These are phyloP conservation scores for Natator depressus DNA, from an alignment of 2,113 vertebrate genomes.

Conservation along the genomic window DNA sequence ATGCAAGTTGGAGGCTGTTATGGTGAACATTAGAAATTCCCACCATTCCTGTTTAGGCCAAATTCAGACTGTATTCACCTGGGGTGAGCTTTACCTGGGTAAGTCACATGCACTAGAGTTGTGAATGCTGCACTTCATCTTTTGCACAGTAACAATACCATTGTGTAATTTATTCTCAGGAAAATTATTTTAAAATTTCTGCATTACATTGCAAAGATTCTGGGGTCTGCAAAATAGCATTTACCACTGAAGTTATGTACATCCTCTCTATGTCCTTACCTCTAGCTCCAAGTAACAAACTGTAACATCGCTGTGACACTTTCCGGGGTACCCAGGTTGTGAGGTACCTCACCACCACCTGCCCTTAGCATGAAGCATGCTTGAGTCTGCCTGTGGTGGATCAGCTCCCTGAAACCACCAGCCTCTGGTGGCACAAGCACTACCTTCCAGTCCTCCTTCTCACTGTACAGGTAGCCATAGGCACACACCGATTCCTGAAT, in stretches of 20 bases:
- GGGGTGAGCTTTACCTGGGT: background rate
- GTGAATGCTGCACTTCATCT: background rate
- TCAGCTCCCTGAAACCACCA: background rate
- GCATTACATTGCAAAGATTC: background rate
- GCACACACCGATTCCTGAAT: background rate
- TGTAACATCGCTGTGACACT: background rate
- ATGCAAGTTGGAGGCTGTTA: background rate
- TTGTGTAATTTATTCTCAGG: background rate
- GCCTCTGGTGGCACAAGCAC: background rate
- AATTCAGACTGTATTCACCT: background rate
- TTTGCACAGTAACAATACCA: background rate
- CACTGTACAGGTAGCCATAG: background rate
- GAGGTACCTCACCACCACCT: background rate
- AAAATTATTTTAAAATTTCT: background rate
- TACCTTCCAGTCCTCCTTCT: background rate
- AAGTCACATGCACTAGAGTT: background rate
- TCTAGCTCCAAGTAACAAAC: background rate
- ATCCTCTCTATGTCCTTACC: background rate
- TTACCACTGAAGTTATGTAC: background rate
- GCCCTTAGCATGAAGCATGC: background rate
- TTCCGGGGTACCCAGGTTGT: background rate
- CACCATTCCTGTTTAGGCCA: fast-evolving
- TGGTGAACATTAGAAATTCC: background rate
- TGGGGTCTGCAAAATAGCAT: background rate
- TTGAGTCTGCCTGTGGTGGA: background rate